These are phyloP conservation scores for Scolopax mira DNA, from an alignment of 2,113 vertebrate genomes.

Conservation along the genomic window DNA sequence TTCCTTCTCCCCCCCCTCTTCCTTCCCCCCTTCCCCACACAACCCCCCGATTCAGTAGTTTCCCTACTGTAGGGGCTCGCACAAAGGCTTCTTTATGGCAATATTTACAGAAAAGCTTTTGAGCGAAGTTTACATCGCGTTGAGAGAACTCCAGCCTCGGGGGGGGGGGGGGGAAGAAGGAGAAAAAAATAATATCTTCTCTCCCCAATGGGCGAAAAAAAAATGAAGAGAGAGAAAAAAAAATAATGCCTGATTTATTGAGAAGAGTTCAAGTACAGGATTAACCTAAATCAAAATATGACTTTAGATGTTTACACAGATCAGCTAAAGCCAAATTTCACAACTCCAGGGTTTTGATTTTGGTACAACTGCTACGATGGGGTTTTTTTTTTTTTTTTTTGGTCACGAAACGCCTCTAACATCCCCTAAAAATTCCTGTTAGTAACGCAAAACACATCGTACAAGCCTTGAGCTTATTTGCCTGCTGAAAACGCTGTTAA, in stretches of 20 bases:
- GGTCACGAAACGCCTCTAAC: not conserved
- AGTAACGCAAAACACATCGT: not conserved
- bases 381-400: no score
- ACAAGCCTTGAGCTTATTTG: not conserved
- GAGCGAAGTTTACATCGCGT: not conserved
- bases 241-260: conserved; percentile 15
- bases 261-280: conserved; percentile 43
- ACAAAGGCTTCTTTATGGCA: not conserved
- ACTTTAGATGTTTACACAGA: not conserved
- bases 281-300: conserved; percentile 20
- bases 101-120: not conserved
- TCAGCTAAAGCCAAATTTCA: not conserved
- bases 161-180: no score
- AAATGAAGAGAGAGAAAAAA: not conserved
- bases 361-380: not conserved
- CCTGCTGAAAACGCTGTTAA: conserved; percentile 10
- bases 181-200: not conserved
- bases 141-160: not conserved
- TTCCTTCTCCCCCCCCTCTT: no score
- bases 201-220: not conserved
- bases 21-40: accelerated
- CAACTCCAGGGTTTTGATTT: not conserved
- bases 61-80: not conserved
- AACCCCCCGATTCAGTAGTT: not conserved
- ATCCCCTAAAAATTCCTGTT: not conserved